Evolutionary conservation across 2,888 invertebrate genomes (phyloP), one percentile per base, ranked within the genome.

Genomic region (Mamestra brassicae): DNA sequence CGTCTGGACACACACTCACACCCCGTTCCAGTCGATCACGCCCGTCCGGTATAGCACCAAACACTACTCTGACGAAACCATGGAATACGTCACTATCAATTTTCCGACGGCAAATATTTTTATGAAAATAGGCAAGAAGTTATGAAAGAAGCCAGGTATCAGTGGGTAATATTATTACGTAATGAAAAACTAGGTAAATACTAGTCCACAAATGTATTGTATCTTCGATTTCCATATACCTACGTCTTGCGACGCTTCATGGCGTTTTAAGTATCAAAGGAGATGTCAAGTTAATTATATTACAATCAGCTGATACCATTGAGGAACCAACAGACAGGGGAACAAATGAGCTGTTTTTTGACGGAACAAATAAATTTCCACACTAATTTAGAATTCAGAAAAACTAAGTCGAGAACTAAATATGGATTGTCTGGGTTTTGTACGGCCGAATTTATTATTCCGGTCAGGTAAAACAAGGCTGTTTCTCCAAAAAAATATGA

Each of bases 281-380:
- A 66, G 42, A 54, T 50, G 78, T 78, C 68, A 75, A 73, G 58
- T 65, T 50, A 52, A 78, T 74, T 82, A 58, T 75, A 64, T 38
- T 47, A 61, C 60, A 62, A 76, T 71, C 57, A 6, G 36, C 50
- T 55, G 65, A 54, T 66, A 66, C 38, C 71, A 76, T 75, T 72
- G 52, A 76, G 64, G 50, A 69, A 63, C 65, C 8, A 67, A 34
- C 65, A 75, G 73, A 72, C 78, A 38, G 45, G 36, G 6, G 57
- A 80, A 85, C 74, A 65, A 75, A 76, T 62, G 4, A 15, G 64
- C 47, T 64, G 34, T 54, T 71, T 76, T 77, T 72, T 77, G 71
- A 79, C 73, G 82, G 75, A 86, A 86, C 80, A 67, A 83, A 83
- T 84, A 80, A 75, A 81, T 80, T 84, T 78, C 52, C 80, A 80